Conservation (phyloP, 2,888 invertebrate species). For the Xestia rhomboidea region DNA sequence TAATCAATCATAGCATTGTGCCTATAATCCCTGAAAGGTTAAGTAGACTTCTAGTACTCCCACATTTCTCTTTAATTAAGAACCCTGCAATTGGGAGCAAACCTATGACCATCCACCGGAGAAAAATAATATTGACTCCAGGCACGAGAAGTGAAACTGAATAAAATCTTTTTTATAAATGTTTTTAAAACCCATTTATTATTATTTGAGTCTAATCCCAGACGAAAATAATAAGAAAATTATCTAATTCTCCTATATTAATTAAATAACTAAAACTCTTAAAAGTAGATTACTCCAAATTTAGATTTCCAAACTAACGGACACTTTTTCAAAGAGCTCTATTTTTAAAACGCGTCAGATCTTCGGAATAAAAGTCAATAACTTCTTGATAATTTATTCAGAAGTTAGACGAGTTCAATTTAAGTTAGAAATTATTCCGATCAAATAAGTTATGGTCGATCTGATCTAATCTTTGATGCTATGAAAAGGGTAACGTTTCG, state of each 20-base stretch:
- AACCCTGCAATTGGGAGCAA: background rate
- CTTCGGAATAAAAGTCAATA: constrained; percentile 45
- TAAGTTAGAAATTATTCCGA: constrained; percentile 64
- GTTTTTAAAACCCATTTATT: background rate
- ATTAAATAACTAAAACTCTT: background rate
- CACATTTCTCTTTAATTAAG: background rate
- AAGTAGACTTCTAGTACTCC: background rate
- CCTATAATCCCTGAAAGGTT: background rate
- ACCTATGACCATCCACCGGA: background rate
- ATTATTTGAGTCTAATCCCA: background rate
- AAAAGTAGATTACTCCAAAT: constrained; percentile 18
- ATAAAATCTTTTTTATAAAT: background rate
- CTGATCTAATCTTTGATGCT: constrained; percentile 47
- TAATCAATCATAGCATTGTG: background rate
- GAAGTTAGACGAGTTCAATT: constrained; percentile 61
- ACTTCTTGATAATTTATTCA: constrained; percentile 58
- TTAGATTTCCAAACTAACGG: constrained; percentile 20
- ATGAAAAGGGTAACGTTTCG: constrained; percentile 51
- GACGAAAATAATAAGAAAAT: background rate
- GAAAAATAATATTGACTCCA: background rate
- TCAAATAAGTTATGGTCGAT: constrained; percentile 58
- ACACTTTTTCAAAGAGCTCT: constrained; percentile 28
- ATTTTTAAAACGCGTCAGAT: constrained; percentile 48
- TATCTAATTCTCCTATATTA: background rate
- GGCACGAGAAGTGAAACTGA: background rate